Evolutionary conservation across 2,888 invertebrate genomes (phyloP).

Genomic region (Podabrus alpinus): DNA sequence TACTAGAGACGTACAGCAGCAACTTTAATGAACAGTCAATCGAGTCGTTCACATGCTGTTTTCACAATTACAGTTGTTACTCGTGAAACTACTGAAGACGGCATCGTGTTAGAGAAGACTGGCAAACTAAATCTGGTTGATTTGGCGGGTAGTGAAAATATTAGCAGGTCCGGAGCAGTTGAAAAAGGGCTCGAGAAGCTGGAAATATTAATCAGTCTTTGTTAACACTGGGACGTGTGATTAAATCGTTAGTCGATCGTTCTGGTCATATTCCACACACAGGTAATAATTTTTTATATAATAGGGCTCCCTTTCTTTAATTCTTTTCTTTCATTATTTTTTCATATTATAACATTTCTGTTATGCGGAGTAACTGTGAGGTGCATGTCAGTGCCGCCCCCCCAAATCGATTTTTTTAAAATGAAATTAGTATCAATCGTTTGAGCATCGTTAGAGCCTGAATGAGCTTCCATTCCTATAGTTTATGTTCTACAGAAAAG

Average conservation of each 20-base stretch:
- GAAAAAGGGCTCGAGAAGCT: constrained; percentile 89
- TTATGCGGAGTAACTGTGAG: too few species aligned
- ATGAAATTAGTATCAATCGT: too few species aligned
- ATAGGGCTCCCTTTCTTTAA: too few species aligned
- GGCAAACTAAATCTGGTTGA: constrained; percentile 97
- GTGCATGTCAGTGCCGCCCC: too few species aligned
- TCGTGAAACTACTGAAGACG: constrained; percentile 88
- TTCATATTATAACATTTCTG: too few species aligned
- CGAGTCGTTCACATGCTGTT: constrained; percentile 95
- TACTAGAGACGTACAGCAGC: constrained; percentile 85
- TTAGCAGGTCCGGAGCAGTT: constrained; percentile 89
- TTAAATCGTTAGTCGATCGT: constrained; percentile 90
- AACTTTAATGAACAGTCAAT: constrained; percentile 92
- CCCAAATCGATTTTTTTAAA: too few species aligned
- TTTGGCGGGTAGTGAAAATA: constrained; percentile 96
- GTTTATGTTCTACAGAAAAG: too few species aligned
- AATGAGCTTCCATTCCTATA: too few species aligned
- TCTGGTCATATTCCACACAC: constrained; percentile 94
- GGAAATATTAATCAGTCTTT: constrained; percentile 96
- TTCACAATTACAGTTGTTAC: constrained; percentile 94
- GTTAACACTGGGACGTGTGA: constrained; percentile 91
- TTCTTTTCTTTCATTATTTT: too few species aligned
- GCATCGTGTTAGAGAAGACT: constrained; percentile 89
- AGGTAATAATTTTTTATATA: constrained; percentile 38
- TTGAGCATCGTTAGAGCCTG: too few species aligned